Base-by-base conservation (phyloP, 2,797 vertebrate species). In the Enteromius radiatus region DNA sequence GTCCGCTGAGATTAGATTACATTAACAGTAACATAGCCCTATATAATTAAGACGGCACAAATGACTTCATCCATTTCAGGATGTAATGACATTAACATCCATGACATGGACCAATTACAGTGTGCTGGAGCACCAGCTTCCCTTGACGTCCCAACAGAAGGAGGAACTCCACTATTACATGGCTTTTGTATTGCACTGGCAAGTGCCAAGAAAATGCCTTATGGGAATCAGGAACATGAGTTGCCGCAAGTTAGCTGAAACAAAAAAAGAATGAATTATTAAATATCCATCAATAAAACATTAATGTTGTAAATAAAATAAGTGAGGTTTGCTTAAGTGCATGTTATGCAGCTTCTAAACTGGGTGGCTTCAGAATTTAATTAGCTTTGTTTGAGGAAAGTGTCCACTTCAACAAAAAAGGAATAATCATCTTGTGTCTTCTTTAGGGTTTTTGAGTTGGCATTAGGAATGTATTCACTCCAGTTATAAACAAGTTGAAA, bases 281-380 rank as follows among this genome's bases (percentile, higher is more conserved):
- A 26, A 85, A 82, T 73, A 59, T 47, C 56, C 77, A 89, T 90
- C 83, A 89, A 91, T 91, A 89, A 92, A 87, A 83, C 85, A 89
- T 84, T 63, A 84, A 76, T 80, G 59, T 68, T 78, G 23, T 76
- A 84, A 87, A 85, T 85, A 74, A 86, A 86, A 88, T 85, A 81
- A 88, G 76, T 82, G 45, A 79, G 71, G 52, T 75, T 75, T 69
- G 33, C 70, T 43, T 65, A 43, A 76, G 36, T 71, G 45, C 43
- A 28, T 78, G 70, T 74, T 76, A 59, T 63, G 47, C 71, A 76
- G 45, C 67, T 84, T 79, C 28, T 64, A 81, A 74, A 70, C 52
- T 67, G 26, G 31, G 49, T 33, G 73, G 36, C 47, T 82, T 82
- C 4, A 76, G 14, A 82, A 56, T 81, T 23, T 5, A 59, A 82